Evolutionary conservation across 2,113 vertebrate species (phyloP).

Genomic region (Jacana jacana): DNA sequence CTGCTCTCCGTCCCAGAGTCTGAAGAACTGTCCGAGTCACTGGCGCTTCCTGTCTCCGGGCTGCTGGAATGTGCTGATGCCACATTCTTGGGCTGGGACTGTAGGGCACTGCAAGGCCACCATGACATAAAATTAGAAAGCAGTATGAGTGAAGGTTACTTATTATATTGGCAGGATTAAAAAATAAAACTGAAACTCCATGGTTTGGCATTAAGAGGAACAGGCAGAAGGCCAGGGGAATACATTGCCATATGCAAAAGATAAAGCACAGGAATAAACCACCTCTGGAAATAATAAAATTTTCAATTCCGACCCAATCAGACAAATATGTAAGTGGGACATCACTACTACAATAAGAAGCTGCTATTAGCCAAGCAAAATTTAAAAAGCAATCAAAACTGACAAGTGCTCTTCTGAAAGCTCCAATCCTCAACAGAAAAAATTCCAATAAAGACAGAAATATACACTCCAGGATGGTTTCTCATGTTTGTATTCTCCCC

Average conservation of each 20-base stretch:
- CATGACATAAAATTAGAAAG: slow-evolving; percentile 47
- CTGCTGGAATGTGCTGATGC: slow-evolving; percentile 83
- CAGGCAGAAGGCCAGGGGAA: neutral
- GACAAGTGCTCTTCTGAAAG: neutral
- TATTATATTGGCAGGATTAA: neutral
- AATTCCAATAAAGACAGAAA: neutral
- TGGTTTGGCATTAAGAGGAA: neutral
- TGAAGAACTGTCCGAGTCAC: slow-evolving; percentile 88
- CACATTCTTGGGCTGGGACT: slow-evolving; percentile 64
- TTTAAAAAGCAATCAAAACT: neutral
- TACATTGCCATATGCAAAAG: neutral
- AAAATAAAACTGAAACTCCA: neutral
- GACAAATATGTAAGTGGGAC: neutral
- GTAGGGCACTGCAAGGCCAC: slow-evolving; percentile 72
- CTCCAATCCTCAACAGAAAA: neutral
- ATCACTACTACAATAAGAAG: neutral
- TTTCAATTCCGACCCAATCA: neutral
- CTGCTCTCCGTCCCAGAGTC: slow-evolving; percentile 86
- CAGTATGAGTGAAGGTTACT: neutral
- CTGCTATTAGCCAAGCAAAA: neutral
- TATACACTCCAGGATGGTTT: neutral
- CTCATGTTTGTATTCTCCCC: neutral
- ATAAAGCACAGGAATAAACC: neutral
- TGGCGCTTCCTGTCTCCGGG: slow-evolving; percentile 82
- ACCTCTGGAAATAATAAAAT: neutral